Evolutionary conservation across 2,113 vertebrate genomes (phyloP).

Genomic region (Burhinus bistriatus): DNA sequence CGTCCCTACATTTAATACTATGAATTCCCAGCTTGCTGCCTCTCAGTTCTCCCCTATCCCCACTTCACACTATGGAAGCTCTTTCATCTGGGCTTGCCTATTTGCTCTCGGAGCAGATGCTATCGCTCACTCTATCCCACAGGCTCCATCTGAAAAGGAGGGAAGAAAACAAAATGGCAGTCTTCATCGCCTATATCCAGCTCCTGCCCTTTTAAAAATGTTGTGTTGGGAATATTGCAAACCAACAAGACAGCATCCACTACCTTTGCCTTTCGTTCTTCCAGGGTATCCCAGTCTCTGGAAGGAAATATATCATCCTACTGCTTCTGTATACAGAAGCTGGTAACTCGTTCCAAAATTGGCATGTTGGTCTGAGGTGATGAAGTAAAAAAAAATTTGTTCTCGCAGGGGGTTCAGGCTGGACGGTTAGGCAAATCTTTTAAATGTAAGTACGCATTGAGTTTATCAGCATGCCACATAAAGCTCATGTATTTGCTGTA

Average conservation of each 20-base stretch:
- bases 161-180: background rate
- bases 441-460: background rate
- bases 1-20: background rate
- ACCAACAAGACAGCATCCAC: background rate
- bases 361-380: rapidly evolving
- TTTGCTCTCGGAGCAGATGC: background rate
- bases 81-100: background rate
- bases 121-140: background rate
- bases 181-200: background rate
- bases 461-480: background rate
- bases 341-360: background rate
- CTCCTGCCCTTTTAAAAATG: background rate
- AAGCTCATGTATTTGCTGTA: background rate
- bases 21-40: background rate
- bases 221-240: background rate
- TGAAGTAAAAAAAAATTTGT: background rate
- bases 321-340: background rate
- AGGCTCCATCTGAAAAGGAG: background rate
- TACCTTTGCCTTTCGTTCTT: background rate
- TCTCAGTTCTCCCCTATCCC: background rate
- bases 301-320: background rate
- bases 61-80: background rate
- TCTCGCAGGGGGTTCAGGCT: background rate
- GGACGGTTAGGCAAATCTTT: background rate
- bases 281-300: background rate